These are phyloP conservation scores for Stictocephala bisonia DNA, from an alignment of 2,888 invertebrate species.

Conservation along the genomic window DNA sequence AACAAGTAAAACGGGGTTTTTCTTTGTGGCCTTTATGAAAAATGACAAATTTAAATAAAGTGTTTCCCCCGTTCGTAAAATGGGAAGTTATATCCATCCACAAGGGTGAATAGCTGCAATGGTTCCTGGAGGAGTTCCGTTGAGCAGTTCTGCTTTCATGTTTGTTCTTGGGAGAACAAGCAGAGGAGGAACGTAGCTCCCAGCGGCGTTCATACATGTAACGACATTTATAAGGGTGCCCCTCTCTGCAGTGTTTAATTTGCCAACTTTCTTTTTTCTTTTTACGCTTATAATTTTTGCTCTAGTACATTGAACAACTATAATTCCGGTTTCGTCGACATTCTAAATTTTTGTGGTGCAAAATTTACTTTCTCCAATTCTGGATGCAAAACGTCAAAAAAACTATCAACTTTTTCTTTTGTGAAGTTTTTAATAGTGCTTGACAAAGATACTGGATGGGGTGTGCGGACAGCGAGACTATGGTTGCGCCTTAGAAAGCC, in stretches of 20 bases:
- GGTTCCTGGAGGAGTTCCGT: slow-evolving; percentile 59
- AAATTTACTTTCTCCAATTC: slow-evolving; percentile 55
- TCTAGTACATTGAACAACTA: slow-evolving; percentile 59
- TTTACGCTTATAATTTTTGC: slow-evolving; percentile 58
- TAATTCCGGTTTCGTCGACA: no score
- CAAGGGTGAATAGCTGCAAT: slow-evolving; percentile 57
- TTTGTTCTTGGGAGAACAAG: slow-evolving; percentile 61
- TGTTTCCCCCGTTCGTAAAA: slow-evolving; percentile 61
- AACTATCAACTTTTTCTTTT: slow-evolving; percentile 42
- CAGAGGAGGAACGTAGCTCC: slow-evolving; percentile 61
- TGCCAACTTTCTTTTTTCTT: slow-evolving; percentile 61
- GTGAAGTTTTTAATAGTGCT: slow-evolving; percentile 48
- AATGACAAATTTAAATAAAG: no score
- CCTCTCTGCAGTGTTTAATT: slow-evolving; percentile 61
- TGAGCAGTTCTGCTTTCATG: slow-evolving; percentile 59
- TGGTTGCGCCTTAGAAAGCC: slow-evolving; percentile 47
- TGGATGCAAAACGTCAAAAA: slow-evolving; percentile 47
- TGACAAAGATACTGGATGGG: slow-evolving; percentile 46
- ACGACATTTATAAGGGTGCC: slow-evolving; percentile 60
- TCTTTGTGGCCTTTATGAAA: no score
- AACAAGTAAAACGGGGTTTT: no score
- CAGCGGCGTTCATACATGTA: slow-evolving; percentile 60
- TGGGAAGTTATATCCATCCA: slow-evolving; percentile 61
- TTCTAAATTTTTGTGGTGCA: slow-evolving; percentile 56
- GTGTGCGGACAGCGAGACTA: slow-evolving; percentile 45